These are phyloP conservation scores for Aphaenogaster rudis DNA, from an alignment of 1,140 invertebrate species.

Conservation along the genomic window DNA sequence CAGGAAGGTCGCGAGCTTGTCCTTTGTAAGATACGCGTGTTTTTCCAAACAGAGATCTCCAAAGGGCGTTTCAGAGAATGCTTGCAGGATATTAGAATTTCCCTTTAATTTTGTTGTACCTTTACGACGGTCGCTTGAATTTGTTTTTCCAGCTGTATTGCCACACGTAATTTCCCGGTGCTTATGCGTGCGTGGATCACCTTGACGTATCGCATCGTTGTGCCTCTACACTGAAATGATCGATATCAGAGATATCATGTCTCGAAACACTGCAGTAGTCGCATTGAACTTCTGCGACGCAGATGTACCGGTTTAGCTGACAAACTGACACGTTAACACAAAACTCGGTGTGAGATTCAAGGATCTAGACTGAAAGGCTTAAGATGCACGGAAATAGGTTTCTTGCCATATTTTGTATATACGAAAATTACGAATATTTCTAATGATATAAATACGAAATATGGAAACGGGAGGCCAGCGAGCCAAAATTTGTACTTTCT, in stretches of 20 bases:
- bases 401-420: not conserved
- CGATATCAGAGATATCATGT: slow-evolving; percentile 72
- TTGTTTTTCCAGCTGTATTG: not conserved
- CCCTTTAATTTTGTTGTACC: not conserved
- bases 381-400: not conserved
- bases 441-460: not conserved
- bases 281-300: slow-evolving; percentile 65
- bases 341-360: not conserved
- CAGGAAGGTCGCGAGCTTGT: not conserved
- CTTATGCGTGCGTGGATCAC: slow-evolving; percentile 65
- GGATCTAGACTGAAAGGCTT: not conserved
- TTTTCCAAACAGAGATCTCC: slow-evolving; percentile 10
- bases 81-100: not conserved
- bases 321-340: not conserved
- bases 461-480: not conserved
- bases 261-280: slow-evolving; percentile 13
- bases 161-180: slow-evolving; percentile 43
- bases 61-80: not conserved
- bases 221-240: slow-evolving; percentile 25
- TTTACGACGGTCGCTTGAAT: not conserved
- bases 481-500: not conserved
- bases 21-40: not conserved
- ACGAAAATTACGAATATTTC: not conserved
- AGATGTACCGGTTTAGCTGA: slow-evolving; percentile 3
- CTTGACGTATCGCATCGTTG: slow-evolving; percentile 53